Percentiles rank a stretch among this genome's conserved stretches.
Conservation (phyloP, 2,113 vertebrate genomes). For the Melanerpes formicivorus region DNA sequence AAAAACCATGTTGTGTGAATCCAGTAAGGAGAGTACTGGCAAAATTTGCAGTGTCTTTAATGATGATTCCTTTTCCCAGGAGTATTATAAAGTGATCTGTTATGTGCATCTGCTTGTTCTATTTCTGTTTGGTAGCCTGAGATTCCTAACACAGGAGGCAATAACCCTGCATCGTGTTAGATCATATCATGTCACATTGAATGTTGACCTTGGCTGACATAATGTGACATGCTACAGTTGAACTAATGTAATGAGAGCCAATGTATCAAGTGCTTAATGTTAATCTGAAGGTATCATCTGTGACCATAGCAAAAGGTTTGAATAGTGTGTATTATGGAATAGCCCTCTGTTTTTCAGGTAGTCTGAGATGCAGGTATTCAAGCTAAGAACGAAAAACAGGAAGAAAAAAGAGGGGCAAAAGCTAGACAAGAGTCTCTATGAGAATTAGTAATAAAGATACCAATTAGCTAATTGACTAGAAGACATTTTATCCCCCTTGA, state of each 20-base stretch:
- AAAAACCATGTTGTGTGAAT: background rate
- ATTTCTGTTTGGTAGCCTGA: constrained; percentile 41
- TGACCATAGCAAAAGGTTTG: background rate
- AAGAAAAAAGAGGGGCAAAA: background rate
- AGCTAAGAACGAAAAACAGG: background rate
- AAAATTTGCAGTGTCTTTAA: background rate
- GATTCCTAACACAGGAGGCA: constrained; percentile 42
- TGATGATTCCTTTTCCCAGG: constrained; percentile 25
- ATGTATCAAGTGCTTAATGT: constrained; percentile 20
- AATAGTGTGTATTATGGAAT: background rate
- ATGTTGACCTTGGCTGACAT: constrained; percentile 39
- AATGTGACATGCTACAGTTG: constrained; percentile 10
- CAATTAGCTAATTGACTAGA: background rate
- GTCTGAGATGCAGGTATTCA: background rate
- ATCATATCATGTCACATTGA: constrained; percentile 35
- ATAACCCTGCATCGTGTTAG: constrained; percentile 8
- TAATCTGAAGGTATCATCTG: constrained; percentile 56
- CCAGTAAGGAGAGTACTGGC: background rate
- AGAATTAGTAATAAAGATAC: background rate
- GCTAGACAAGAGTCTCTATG: background rate
- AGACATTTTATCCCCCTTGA: background rate
- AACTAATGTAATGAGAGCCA: background rate
- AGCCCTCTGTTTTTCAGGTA: background rate
- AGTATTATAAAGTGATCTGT: constrained; percentile 31
- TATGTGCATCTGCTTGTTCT: constrained; percentile 48